A percentile compares a stretch with the other conserved stretches of the same genome.
Conservation (phyloP, 1,140 invertebrate genomes). For the Heterodera schachtii region DNA sequence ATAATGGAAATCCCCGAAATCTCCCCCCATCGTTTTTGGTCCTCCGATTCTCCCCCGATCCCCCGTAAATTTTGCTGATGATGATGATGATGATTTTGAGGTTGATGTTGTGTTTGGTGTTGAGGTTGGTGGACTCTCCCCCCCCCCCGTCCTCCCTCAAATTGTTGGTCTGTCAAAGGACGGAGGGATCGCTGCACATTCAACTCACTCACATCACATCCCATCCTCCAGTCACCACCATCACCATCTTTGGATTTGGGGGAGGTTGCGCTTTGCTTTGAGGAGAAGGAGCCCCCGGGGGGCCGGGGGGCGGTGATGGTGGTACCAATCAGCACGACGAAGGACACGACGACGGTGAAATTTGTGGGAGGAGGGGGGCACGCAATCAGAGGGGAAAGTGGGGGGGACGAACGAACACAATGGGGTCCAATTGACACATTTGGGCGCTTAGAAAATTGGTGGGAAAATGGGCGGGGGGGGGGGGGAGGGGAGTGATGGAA, state of each 20-base stretch:
- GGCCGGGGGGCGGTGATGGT: neutral
- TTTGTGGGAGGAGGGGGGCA: neutral
- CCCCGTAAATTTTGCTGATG: neutral
- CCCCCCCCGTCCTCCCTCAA: neutral
- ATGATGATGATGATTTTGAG: neutral
- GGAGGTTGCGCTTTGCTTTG: neutral
- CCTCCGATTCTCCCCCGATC: too few species aligned
- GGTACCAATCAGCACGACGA: constrained; percentile 4
- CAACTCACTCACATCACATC: neutral
- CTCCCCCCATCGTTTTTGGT: too few species aligned
- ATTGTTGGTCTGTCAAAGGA: neutral
- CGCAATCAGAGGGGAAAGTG: neutral
- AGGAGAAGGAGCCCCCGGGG: too few species aligned
- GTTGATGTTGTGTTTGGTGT: neutral
- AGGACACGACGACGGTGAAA: neutral
- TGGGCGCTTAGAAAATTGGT: neutral
- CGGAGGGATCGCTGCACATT: neutral
- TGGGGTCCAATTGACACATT: neutral
- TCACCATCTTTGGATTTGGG: neutral
- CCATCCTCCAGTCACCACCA: too few species aligned
- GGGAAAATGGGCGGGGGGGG: neutral
- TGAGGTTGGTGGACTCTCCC: neutral
- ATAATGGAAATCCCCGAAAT: neutral
- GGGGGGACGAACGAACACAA: neutral
- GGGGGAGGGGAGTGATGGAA: neutral